Percentiles rank a stretch among this genome's conserved stretches.
phyloP scores from a whole-genome alignment of 2,113 vertebrate species.

The Salvelinus fontinalis region DNA sequence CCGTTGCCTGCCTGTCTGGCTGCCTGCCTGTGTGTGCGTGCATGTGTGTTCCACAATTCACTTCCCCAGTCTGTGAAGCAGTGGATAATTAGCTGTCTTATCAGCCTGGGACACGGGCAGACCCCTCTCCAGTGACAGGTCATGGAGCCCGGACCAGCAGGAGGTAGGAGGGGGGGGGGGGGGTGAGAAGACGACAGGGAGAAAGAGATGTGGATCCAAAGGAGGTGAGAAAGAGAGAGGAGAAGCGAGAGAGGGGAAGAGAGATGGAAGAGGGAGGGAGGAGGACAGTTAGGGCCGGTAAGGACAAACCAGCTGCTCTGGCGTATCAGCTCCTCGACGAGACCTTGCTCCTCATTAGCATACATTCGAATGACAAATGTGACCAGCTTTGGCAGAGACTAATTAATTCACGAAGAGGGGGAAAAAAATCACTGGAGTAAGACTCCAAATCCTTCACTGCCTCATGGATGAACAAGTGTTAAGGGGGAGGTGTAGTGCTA shows the following conservation, averaged over 20 bases:
- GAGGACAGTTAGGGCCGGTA: constrained; percentile 74
- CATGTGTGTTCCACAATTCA: constrained; percentile 74
- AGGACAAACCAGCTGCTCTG: constrained; percentile 87
- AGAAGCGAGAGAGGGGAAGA: constrained; percentile 11
- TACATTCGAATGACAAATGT: constrained; percentile 99
- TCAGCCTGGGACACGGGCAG: constrained; percentile 85
- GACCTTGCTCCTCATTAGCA: constrained; percentile 88
- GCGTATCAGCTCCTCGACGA: constrained; percentile 91
- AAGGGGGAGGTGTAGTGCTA: constrained; percentile 51
- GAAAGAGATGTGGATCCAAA: neutral
- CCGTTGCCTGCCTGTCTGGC: no score
- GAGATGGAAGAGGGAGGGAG: constrained; percentile 62
- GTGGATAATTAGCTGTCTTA: constrained; percentile 90
- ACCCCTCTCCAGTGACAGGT: constrained; percentile 81
- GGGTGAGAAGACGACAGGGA: constrained; percentile 54
- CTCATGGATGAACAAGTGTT: constrained; percentile 75
- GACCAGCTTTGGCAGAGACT: constrained; percentile 93
- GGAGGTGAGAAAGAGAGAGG: constrained; percentile 2
- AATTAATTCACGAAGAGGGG: constrained; percentile 94
- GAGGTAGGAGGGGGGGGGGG: constrained; percentile 63
- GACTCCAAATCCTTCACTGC: constrained; percentile 76
- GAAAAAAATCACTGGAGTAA: constrained; percentile 76
- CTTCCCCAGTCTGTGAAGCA: constrained; percentile 78
- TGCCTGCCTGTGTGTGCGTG: neutral
- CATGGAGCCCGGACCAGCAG: constrained; percentile 78